A percentile compares a stretch with the other conserved stretches of the same genome.
These are phyloP conservation scores for Ceyx margarethae DNA, from an alignment of 2,113 vertebrate genomes.

Conservation along the genomic window DNA sequence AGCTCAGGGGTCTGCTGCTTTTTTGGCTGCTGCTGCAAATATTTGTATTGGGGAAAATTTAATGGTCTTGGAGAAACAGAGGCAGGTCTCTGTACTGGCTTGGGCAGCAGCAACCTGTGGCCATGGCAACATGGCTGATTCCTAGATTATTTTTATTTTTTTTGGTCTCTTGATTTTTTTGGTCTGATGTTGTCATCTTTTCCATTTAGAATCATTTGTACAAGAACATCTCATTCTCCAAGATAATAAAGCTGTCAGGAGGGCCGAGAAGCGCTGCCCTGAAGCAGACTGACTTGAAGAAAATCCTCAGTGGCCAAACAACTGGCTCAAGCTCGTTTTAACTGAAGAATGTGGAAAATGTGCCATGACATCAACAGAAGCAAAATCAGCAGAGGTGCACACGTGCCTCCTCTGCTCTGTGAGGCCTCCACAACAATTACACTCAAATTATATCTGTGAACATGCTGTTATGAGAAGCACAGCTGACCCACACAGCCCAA, in stretches of 20 bases:
- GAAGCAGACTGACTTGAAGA: neutral
- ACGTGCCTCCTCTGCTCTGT: neutral
- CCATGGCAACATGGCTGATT: slow-evolving; percentile 9
- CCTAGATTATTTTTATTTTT: neutral
- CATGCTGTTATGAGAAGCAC: neutral
- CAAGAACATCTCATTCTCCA: slow-evolving; percentile 7
- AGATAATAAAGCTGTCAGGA: slow-evolving; percentile 22
- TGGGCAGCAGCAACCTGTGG: neutral
- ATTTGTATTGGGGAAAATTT: neutral
- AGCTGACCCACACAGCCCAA: neutral
- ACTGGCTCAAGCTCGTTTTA: neutral
- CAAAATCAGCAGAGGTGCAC: neutral
- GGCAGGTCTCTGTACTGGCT: neutral
- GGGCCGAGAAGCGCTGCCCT: neutral
- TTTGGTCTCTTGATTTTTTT: neutral
- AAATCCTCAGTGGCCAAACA: neutral
- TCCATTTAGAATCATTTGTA: slow-evolving; percentile 18
- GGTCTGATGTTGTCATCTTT: slow-evolving; percentile 1
- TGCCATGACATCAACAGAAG: neutral
- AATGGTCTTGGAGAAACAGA: neutral
- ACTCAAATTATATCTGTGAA: neutral
- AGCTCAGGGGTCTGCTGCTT: neutral
- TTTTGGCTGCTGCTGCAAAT: neutral
- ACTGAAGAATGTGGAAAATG: neutral
- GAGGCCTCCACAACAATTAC: neutral